phyloP scores from a whole-genome alignment of 1,140 invertebrate species.

The Tetraneura akinire region DNA sequence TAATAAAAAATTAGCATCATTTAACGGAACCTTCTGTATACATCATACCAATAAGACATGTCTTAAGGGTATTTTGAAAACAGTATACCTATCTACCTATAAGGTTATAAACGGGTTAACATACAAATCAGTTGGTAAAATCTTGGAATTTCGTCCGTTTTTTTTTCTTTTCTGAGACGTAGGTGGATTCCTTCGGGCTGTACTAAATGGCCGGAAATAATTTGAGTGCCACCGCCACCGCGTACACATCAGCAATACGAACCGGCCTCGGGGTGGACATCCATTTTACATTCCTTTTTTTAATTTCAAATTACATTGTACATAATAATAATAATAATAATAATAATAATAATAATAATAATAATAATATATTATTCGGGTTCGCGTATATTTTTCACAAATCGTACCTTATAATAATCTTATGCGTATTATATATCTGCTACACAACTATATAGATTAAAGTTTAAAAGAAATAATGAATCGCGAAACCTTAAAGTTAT shows the following conservation, averaged over 20 bases:
- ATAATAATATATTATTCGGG: not conserved
- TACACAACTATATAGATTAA: too few relatives aligned
- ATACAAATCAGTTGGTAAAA: constrained; percentile 9
- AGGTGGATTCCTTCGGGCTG: constrained; percentile 15
- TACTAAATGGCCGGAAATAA: constrained; percentile 36
- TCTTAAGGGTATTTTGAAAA: constrained; percentile 17
- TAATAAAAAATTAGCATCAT: constrained; percentile 15
- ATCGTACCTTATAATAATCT: not conserved
- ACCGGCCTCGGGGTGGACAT: not conserved
- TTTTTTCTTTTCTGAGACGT: not conserved
- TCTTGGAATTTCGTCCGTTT: constrained; percentile 24
- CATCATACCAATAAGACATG: not conserved
- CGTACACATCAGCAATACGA: not conserved
- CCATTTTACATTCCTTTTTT: constrained; percentile 9
- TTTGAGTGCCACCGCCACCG: constrained; percentile 21
- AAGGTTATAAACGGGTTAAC: constrained; percentile 31
- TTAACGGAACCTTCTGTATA: not conserved
- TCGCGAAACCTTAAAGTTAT: too few relatives aligned
- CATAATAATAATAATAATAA: too few relatives aligned
- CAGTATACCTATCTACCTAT: not conserved
- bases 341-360: too few relatives aligned
- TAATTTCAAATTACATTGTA: constrained; percentile 17
- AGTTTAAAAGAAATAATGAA: too few relatives aligned
- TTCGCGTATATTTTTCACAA: not conserved
- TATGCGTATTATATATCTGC: too few relatives aligned